Base-by-base conservation (phyloP, 2,797 vertebrate genomes). In the Cottoperca gobio region DNA sequence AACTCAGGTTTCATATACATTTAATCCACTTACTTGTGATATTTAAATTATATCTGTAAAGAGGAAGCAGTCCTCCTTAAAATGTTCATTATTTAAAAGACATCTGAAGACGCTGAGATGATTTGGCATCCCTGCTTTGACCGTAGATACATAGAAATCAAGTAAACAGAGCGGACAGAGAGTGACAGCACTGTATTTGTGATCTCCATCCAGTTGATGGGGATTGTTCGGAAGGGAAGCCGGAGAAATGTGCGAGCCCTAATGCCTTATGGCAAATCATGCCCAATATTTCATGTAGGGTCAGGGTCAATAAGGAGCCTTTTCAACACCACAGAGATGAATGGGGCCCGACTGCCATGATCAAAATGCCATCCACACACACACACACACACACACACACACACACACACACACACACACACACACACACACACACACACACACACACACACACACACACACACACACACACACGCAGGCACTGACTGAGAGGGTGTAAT, bases 281-380 rank as follows among this genome's bases (percentile, higher is more conserved):
- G 92, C 90, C 91, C 84, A 92, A 91, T 94, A 93, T 93, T 94
- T 93, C 90, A 91, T 90, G 86, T 85, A 59, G 85, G 92, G 90
- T 94, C 93, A 89, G 80, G 86, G 88, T 92, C 92, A 90, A 93
- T 93, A 90, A 92, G 87, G 86, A 89, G 85, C 88, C 87, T 89
- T 91, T 93, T 94, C 90, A 91, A 88, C 91, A 90, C 82, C 62
- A 55, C 66, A 71, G 82, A 91, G 89, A 93, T 89, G 89, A 92
- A 92, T 89, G 69, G 84, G 60, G 74, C 69, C 82, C 88, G 88
- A 91, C 91, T 88, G 86, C 61, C 67, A 69, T 79, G 81, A 91
- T 91, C 82, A 88, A 84, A 91, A 92, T 86, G 63, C 77, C 70
- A 78, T 61, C 59, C 42, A 70, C 63, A 68, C 65, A 71, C 39